These are phyloP conservation scores for Sebastes fasciatus DNA, from an alignment of 2,113 vertebrate genomes.

Conservation along the genomic window DNA sequence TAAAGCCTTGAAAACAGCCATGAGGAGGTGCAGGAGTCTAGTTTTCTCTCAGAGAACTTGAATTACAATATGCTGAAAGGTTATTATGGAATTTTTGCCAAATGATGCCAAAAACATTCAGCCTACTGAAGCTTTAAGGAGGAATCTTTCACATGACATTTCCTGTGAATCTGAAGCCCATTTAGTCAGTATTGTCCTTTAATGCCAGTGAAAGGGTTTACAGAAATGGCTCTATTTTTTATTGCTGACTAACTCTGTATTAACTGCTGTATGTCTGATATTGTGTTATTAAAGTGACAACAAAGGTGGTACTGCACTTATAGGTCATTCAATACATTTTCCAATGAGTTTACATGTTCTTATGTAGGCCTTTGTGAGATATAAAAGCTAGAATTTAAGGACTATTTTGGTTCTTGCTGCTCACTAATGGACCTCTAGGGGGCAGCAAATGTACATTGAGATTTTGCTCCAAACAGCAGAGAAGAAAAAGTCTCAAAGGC, in stretches of 20 bases:
- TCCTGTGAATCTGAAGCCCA: background rate
- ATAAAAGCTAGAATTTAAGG: background rate
- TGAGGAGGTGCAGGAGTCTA: too few species aligned
- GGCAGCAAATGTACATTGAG: constrained; percentile 50
- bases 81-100: too few species aligned
- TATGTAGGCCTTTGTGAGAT: constrained; percentile 2
- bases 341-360: constrained; percentile 20
- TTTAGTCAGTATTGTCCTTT: constrained; percentile 38
- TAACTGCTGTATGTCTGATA: constrained; percentile 18
- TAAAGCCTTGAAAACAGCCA: too few species aligned
- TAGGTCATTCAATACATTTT: constrained; percentile 14
- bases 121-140: too few species aligned
- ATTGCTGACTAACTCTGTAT: background rate
- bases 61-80: too few species aligned
- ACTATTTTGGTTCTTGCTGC: background rate
- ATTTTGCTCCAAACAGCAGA: background rate
- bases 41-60: too few species aligned
- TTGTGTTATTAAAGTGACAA: constrained; percentile 17
- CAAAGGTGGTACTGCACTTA: background rate
- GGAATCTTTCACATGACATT: background rate
- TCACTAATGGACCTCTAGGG: constrained; percentile 41
- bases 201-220: constrained; percentile 2
- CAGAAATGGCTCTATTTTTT: constrained; percentile 18
- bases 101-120: too few species aligned
- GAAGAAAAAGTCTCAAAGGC: constrained; percentile 2